Evolutionary conservation across 2,113 vertebrate species (phyloP).

Genomic region (Dasypus novemcinctus): DNA sequence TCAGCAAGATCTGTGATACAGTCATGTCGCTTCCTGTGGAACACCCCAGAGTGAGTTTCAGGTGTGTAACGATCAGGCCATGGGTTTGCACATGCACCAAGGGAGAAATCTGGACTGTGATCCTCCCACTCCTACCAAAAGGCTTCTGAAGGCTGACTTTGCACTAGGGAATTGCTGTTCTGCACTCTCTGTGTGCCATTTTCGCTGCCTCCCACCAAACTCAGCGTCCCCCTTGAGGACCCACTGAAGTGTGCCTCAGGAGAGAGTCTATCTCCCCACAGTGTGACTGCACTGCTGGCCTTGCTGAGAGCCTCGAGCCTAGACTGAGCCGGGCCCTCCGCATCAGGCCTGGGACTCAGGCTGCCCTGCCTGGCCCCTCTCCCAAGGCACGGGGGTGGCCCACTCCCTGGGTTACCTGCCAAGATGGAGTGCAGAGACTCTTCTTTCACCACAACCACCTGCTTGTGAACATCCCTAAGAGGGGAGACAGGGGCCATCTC

Average conservation of each 20-base stretch:
- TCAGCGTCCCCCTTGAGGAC: not conserved
- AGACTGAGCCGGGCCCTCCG: not conserved
- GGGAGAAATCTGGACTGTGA: not conserved
- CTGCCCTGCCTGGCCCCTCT: not conserved
- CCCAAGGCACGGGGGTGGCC: not conserved
- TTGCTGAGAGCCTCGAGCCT: not conserved
- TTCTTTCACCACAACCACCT: slow-evolving; percentile 92
- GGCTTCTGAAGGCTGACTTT: not conserved
- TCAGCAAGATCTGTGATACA: slow-evolving; percentile 94
- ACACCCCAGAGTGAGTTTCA: not conserved
- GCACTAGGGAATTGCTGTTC: not conserved
- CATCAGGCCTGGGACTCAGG: not conserved
- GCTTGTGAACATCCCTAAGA: slow-evolving; percentile 94
- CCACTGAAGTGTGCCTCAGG: not conserved
- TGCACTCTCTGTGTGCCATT: not conserved
- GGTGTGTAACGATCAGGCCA: not conserved
- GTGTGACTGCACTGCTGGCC: not conserved
- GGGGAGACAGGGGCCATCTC: slow-evolving; percentile 50
- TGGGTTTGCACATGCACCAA: not conserved
- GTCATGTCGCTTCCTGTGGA: slow-evolving; percentile 89
- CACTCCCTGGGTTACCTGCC: slow-evolving; percentile 86
- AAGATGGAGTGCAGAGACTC: slow-evolving; percentile 93
- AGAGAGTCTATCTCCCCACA: not conserved
- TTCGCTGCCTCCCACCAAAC: not conserved
- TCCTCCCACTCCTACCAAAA: not conserved